These are phyloP conservation scores for Escarpia spicata DNA, from an alignment of 2,888 invertebrate genomes.

Conservation along the genomic window DNA sequence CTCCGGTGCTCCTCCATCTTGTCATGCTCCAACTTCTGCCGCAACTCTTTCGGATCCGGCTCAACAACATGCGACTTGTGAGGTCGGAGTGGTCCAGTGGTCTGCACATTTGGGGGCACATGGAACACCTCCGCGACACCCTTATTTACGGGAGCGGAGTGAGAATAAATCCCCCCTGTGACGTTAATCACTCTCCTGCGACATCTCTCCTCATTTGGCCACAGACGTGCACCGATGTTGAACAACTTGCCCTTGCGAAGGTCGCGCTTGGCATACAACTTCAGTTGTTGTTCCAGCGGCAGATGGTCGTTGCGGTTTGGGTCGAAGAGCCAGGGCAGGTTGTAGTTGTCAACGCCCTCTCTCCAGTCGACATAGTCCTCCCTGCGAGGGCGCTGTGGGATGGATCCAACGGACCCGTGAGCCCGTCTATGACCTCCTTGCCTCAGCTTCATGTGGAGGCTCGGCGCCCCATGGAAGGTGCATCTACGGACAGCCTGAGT, in stretches of 20 bases:
- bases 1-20: slow-evolving; percentile 49
- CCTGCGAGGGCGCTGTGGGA: not conserved
- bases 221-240: slow-evolving; percentile 60
- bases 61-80: not conserved
- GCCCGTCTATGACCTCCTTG: not conserved
- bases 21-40: slow-evolving; percentile 19
- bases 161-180: not conserved
- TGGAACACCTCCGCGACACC: not conserved
- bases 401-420: not conserved
- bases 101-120: not conserved
- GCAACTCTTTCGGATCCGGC: not conserved
- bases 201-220: slow-evolving; percentile 50
- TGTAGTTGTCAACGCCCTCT: slow-evolving; percentile 41
- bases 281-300: slow-evolving; percentile 55
- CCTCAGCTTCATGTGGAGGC: not conserved
- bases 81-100: not conserved
- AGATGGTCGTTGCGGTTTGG: slow-evolving; percentile 59
- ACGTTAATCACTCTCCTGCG: slow-evolving; percentile 54
- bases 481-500: not conserved
- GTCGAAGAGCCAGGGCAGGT: slow-evolving; percentile 59
- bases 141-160: slow-evolving; percentile 51
- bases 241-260: slow-evolving; percentile 56
- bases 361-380: slow-evolving; percentile 18
- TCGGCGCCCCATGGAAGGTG: not conserved
- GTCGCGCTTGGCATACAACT: slow-evolving; percentile 53